Conservation (phyloP, 2,888 invertebrate genomes). For the Acholoe squamosa region DNA sequence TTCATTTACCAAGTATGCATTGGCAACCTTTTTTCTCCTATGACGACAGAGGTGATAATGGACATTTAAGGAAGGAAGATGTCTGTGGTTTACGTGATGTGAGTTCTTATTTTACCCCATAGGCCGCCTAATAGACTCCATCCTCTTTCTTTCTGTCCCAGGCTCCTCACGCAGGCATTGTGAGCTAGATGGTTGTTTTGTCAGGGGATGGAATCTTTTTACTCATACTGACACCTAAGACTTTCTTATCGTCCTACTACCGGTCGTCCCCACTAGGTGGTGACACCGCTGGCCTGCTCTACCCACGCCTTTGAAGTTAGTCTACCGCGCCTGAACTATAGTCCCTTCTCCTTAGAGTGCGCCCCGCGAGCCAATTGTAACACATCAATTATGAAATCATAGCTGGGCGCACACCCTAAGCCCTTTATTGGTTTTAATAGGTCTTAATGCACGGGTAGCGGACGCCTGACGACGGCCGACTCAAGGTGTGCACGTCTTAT, state of each 20-base stretch:
- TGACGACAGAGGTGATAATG: too few species aligned
- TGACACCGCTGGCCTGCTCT: neutral
- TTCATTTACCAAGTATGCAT: too few species aligned
- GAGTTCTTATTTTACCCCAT: neutral
- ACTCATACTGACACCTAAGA: neutral
- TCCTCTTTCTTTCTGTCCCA: neutral
- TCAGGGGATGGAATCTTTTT: neutral
- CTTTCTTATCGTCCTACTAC: neutral
- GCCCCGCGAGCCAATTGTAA: slow-evolving; percentile 14
- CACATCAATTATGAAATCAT: slow-evolving; percentile 41
- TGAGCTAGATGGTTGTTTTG: neutral
- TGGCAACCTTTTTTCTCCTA: too few species aligned
- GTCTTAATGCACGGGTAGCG: slow-evolving; percentile 23
- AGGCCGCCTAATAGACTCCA: neutral
- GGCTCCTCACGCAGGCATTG: neutral
- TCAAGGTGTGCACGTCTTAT: neutral
- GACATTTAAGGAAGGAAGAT: too few species aligned
- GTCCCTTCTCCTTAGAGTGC: neutral
- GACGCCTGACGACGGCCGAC: neutral
- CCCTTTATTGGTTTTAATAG: slow-evolving; percentile 38
- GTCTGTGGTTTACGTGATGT: too few species aligned
- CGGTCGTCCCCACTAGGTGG: neutral
- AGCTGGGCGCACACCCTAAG: slow-evolving; percentile 30
- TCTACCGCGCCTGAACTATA: neutral
- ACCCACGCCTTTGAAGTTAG: neutral